phyloP scores from a whole-genome alignment of 2,797 vertebrate species.

The Gymnocypris eckloni region DNA sequence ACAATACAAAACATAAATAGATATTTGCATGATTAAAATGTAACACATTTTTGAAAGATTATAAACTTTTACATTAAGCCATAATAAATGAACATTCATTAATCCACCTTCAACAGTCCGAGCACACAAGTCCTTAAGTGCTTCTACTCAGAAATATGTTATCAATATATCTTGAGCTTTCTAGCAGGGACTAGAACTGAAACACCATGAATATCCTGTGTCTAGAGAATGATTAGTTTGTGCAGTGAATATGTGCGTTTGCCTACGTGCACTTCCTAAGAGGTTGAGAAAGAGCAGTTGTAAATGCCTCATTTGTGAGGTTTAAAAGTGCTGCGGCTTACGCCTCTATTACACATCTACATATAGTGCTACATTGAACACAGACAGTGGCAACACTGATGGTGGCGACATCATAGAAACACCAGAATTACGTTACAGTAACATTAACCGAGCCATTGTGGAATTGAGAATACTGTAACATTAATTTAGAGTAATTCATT shows the following conservation, averaged over 20 bases:
- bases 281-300: constrained; percentile 53
- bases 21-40: constrained; percentile 69
- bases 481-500: constrained; percentile 60
- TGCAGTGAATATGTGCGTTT: constrained; percentile 55
- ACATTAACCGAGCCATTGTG: constrained; percentile 70
- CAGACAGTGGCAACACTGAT: constrained; percentile 57
- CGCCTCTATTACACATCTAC: constrained; percentile 57
- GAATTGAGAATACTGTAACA: constrained; percentile 71
- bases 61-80: constrained; percentile 78
- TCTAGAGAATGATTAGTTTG: constrained; percentile 51
- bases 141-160: constrained; percentile 42
- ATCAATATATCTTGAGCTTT: constrained; percentile 55
- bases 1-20: constrained; percentile 33
- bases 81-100: constrained; percentile 71
- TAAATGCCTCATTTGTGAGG: constrained; percentile 46
- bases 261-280: constrained; percentile 44
- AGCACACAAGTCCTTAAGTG: constrained; percentile 43
- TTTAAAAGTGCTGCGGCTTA: constrained; percentile 56
- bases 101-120: constrained; percentile 55
- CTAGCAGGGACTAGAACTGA: constrained; percentile 47
- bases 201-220: constrained; percentile 51
- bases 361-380: constrained; percentile 60
- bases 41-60: constrained; percentile 78
- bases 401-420: constrained; percentile 59
- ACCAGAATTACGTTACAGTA: constrained; percentile 70